Base-by-base conservation (phyloP, 30 jellyfish, hydroid and myxozoan species). In the Haliclystus octoradiatus region DNA sequence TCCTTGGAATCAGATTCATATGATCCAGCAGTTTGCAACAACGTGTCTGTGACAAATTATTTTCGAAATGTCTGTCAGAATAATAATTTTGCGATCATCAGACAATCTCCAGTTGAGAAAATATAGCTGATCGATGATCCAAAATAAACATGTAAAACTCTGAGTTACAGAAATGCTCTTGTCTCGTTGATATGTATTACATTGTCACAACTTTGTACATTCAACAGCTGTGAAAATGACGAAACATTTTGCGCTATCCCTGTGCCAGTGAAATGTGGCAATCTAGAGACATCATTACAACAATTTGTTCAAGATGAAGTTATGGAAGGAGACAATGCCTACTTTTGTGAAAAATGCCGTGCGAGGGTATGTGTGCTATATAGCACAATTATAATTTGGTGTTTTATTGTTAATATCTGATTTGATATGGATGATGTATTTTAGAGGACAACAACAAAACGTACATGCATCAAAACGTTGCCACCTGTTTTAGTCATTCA, bases 301-400 rank as follows among this genome's bases (percentile, higher is more conserved):
- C 99, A 91, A 50, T 91, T 76, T 68, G 95, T 91, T 9, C 73
- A 79, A 19, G 93, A 82, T 34, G 99, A 91, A 33, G 74, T 91
- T 9, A 91, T 91, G 99, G 99, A 91, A 63, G 99, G 99, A 26
- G 99, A 91, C 32, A 91, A 91, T 52, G 99, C 99, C 12, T 91
- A 82, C 49, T 91, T 75, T 46, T 91, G 99, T 73, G 99, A 91
- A 68, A 91, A 91, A 69, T 91, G 99, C 64, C 57, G 99, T 53
- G 99, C 82, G 62, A 82, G 73, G 65, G 94, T 82, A 40, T 40
- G 57, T 9, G 57, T 40, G 9, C 14, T 40, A n/a, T 15, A 26
- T 0, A 30, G 26, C 72, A 12, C 25, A 63, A 27, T 4, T 63
- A 22, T 63, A 5, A 28, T 63, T 29, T 32, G n/a, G 60, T 2